Evolutionary conservation across 2,888 invertebrate genomes (phyloP), one percentile per base, ranked within the genome.

Genomic region (Leucania comma): DNA sequence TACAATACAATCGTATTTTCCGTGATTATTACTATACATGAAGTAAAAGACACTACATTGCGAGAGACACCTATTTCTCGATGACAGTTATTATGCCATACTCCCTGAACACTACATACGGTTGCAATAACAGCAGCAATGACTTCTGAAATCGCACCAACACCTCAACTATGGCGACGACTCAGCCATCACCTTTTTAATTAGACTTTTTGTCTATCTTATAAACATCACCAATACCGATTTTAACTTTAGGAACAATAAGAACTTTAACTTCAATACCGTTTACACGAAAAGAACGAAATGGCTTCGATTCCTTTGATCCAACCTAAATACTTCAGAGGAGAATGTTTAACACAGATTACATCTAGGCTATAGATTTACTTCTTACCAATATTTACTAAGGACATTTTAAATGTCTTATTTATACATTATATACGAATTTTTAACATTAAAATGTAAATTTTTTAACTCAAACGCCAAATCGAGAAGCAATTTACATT

Each of bases 401-500:
- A 76, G 89, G 93, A 93, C 96, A 96, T 96, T 94, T 92, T 95
- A 91, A 88, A 93, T 93, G 93, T 89, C 93, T 86, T 92, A 89
- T 85, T 78, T 91, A 87, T 88, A 91, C 89, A 91, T 89, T 91
- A 86, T 85, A 89, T 88, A 89, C 84, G 86, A 90, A 90, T 87
- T 90, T 88, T 82, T 90, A 92, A 83, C 94, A 93, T 93, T 84
- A 91, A 94, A 93, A 93, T 92, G 91, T 91, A 92, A 58, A 88
- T 89, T 93, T 90, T 92, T 92, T 91, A 91, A 92, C 92, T 91
- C 90, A 94, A 95, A 95, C 94, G 95, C 95, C 95, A 95, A 95
- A 95, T 92, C 90, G 90, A 94, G 91, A 94, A 93, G 92, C 93
- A 94, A 96, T 95, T 95, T 95, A 95, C 96, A 96, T 95, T 95